A percentile compares a stretch with the other conserved stretches of the same genome.
These are phyloP conservation scores for Scortum barcoo DNA, from an alignment of 2,113 vertebrate species.

Conservation along the genomic window DNA sequence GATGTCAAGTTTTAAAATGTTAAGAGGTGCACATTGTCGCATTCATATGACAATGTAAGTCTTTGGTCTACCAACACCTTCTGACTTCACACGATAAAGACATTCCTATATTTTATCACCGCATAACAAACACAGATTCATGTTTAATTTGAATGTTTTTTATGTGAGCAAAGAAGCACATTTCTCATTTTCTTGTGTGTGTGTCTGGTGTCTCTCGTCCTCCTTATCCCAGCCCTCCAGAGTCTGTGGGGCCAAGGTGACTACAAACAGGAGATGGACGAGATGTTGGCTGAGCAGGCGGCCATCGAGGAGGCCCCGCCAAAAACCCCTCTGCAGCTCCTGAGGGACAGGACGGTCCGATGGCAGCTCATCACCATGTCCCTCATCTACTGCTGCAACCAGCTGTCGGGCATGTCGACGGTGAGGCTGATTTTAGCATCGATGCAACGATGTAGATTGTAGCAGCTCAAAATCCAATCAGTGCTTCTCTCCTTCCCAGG, in stretches of 20 bases:
- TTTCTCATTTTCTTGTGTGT: neutral
- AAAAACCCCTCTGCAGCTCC: slow-evolving; percentile 80
- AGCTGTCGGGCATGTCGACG: slow-evolving; percentile 86
- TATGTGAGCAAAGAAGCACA: neutral
- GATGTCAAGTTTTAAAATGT: neutral
- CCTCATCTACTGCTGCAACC: slow-evolving; percentile 82
- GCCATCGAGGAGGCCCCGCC: slow-evolving; percentile 71
- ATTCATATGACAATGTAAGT: neutral
- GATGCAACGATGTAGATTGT: neutral
- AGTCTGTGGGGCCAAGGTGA: slow-evolving; percentile 83
- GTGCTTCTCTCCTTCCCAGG: slow-evolving; percentile 65
- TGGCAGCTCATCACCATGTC: slow-evolving; percentile 86
- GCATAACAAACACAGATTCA: neutral
- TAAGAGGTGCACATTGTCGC: neutral
- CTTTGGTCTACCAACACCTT: neutral
- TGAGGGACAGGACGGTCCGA: slow-evolving; percentile 75
- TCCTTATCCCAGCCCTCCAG: slow-evolving; percentile 76
- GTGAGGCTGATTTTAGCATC: slow-evolving; percentile 77
- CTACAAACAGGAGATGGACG: slow-evolving; percentile 84
- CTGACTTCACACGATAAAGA: neutral
- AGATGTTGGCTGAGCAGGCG: slow-evolving; percentile 87
- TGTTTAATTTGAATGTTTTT: neutral
- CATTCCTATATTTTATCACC: neutral
- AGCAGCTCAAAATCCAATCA: neutral
- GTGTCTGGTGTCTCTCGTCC: neutral